Base-by-base conservation (phyloP, 2,888 invertebrate genomes). In the Acanthosepion esculentum region DNA sequence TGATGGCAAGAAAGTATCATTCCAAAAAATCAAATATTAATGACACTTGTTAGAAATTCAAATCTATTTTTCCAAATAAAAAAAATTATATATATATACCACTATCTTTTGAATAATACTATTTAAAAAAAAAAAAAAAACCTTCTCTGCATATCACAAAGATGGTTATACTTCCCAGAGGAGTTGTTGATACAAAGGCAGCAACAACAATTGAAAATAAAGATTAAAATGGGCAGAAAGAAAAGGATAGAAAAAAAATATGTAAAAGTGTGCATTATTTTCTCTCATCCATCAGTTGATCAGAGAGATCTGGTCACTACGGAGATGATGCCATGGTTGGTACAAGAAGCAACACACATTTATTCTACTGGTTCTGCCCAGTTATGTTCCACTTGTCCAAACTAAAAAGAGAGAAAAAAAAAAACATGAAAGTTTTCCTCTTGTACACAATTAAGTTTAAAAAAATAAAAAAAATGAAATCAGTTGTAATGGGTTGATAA, bases 281-380 rank as follows among this genome's bases (percentile, higher is more conserved):
- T 78, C 23, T 59, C 59, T 59, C 15, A 55, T 55, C 20, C 55
- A 55, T 15, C 20, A 23, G 20, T 41, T 41, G 59, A 59, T 59
- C 59, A 20, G 23, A 23, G 6, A 5, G 15, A 20, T 78, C 78
- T 78, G 78, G 12, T 78, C 15, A n/a, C 78, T 78, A 33, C 15
- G 15, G 15, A 3, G 78, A 41, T 78, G 78, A n/a, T 59, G 59
- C 59, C 59, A 59, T 59, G 59, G 59, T 59, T 59, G 59, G 59
- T 78, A 33, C 78, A n/a, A 78, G 41, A 26, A 48, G 48, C 18
- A 48, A 53, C 48, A n/a, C 48, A 12, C n/a, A 29, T 15, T 94
- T 94, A 94, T 41, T 94, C 94, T 50, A 94, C 23, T 55, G 41
- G 15, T 20, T 94, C 94, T 33, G 64, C 29, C 94, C 94, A 94